A percentile compares a stretch with the other conserved stretches of the same genome.
phyloP scores from a whole-genome alignment of 2,797 vertebrate species.

The Danio choprae region DNA sequence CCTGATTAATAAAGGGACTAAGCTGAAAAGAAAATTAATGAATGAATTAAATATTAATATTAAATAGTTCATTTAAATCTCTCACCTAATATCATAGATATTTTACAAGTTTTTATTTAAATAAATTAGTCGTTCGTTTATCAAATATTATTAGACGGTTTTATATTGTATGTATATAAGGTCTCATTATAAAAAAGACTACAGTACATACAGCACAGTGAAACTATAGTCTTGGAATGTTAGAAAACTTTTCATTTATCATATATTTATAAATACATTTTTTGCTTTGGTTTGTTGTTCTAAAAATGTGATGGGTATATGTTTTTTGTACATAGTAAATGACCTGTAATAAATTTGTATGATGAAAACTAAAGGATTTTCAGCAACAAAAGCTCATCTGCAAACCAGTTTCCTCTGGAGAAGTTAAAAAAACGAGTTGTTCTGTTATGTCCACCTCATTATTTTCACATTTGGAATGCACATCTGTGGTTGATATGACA shows the following conservation, averaged over 20 bases:
- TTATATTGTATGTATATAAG: too few relatives aligned
- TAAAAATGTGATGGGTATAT: neutral
- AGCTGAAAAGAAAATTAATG: too few relatives aligned
- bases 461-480: constrained; percentile 47
- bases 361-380: constrained; percentile 15
- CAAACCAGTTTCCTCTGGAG: constrained; percentile 42
- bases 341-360: neutral
- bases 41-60: too few relatives aligned
- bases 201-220: too few relatives aligned
- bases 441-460: constrained; percentile 41
- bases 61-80: too few relatives aligned
- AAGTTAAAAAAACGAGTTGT: constrained; percentile 37
- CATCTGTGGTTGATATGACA: constrained; percentile 47
- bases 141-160: too few relatives aligned
- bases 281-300: neutral
- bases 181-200: too few relatives aligned
- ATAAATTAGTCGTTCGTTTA: too few relatives aligned
- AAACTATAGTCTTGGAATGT: neutral
- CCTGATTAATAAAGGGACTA: too few relatives aligned
- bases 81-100: too few relatives aligned
- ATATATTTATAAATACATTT: neutral
- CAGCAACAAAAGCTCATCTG: constrained; percentile 1
- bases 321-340: neutral
- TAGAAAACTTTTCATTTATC: neutral
- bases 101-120: too few relatives aligned